These are phyloP conservation scores for Melanitta fusca DNA, from an alignment of 2,797 vertebrate species.

Conservation along the genomic window DNA sequence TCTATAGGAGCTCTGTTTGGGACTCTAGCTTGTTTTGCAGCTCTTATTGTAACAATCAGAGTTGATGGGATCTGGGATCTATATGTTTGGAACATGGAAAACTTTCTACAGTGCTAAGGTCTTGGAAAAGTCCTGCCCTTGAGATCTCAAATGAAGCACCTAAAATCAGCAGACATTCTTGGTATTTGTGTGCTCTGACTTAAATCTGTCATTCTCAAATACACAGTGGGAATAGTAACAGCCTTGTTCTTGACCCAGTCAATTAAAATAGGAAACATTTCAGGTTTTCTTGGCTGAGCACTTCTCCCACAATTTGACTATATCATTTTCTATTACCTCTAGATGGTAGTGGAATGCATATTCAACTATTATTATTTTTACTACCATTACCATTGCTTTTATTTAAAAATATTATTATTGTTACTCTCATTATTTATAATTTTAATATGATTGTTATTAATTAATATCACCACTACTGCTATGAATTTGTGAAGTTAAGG, in stretches of 20 bases:
- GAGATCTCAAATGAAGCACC: not conserved
- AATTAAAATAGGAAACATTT: not conserved
- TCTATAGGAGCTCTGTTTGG: not conserved
- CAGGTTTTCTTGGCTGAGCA: not conserved
- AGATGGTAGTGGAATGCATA: not conserved
- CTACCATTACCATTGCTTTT: not conserved
- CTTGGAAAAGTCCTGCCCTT: not conserved
- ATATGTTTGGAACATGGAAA: not conserved
- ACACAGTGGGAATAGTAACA: not conserved
- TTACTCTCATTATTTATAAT: not conserved
- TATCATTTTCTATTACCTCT: not conserved
- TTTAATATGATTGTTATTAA: not conserved
- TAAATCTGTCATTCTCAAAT: not conserved
- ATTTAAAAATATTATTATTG: not conserved
- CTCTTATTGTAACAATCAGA: not conserved
- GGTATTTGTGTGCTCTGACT: not conserved
- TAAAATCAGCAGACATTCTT: not conserved
- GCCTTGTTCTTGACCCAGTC: not conserved
- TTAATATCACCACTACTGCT: not conserved
- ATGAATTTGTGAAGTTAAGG: not conserved
- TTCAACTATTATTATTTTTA: not conserved
- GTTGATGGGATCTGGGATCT: not conserved
- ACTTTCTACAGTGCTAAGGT: not conserved
- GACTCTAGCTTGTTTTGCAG: not conserved
- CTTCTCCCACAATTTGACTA: not conserved